phyloP scores from a whole-genome alignment of 2,888 invertebrate genomes.

The Boloria euphrosyne region DNA sequence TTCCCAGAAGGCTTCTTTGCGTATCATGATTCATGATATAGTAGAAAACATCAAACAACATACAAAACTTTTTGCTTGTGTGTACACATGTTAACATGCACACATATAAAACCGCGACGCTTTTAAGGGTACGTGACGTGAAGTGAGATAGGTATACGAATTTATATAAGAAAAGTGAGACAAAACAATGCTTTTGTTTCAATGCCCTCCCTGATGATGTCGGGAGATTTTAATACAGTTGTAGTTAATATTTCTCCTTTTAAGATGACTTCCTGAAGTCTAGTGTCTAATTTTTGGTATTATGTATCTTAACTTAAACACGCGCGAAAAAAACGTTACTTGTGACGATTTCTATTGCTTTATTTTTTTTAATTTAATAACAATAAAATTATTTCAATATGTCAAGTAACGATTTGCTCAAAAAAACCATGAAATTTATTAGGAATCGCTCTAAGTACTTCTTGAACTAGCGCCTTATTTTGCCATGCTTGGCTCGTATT shows the following conservation, averaged over 20 bases:
- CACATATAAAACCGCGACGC: constrained; percentile 65
- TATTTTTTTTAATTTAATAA: not conserved
- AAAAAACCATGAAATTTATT: not conserved
- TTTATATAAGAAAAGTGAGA: constrained; percentile 56
- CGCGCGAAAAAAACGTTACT: not conserved
- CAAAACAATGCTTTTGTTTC: constrained; percentile 71
- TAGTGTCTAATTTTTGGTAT: constrained; percentile 20
- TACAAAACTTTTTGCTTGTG: constrained; percentile 45
- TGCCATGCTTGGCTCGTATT: constrained; percentile 16
- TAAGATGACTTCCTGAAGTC: constrained; percentile 39
- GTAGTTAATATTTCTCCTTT: constrained; percentile 63
- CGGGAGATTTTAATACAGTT: constrained; percentile 76
- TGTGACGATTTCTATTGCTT: not conserved
- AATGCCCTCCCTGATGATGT: constrained; percentile 73
- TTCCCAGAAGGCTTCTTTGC: constrained; percentile 39
- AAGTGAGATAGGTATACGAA: constrained; percentile 63
- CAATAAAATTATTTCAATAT: not conserved
- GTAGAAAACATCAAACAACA: constrained; percentile 51
- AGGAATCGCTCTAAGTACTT: not conserved
- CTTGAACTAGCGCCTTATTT: constrained; percentile 11
- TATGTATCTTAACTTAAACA: constrained; percentile 5
- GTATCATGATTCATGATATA: constrained; percentile 52
- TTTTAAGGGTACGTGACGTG: constrained; percentile 70
- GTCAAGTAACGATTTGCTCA: not conserved
- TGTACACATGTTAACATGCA: constrained; percentile 48